A percentile compares a stretch with the other conserved stretches of the same genome.
phyloP scores from a whole-genome alignment of 2,113 vertebrate genomes.

The Oceanodroma tethys region DNA sequence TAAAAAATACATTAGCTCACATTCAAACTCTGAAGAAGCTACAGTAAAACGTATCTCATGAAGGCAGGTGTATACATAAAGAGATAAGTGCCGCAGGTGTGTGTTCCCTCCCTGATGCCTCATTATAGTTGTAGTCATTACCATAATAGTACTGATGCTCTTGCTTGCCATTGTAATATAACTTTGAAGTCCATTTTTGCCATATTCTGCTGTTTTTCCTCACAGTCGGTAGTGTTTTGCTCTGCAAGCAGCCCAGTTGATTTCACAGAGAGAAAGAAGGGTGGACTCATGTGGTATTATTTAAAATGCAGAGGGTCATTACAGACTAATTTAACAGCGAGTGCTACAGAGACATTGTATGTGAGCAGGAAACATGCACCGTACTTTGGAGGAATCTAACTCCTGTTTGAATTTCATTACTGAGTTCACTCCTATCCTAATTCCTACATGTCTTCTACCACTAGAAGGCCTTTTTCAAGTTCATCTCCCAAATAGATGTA shows the following conservation, averaged over 20 bases:
- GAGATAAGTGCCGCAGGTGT: background rate
- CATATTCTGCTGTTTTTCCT: background rate
- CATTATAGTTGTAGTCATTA: background rate
- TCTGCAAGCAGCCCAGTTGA: background rate
- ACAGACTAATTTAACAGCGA: background rate
- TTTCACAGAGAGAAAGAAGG: background rate
- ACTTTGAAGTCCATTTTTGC: background rate
- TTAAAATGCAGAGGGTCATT: background rate
- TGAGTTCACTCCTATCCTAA: background rate
- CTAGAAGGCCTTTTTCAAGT: background rate
- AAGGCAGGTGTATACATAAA: background rate
- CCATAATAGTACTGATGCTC: background rate
- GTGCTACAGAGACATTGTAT: background rate
- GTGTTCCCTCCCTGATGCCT: background rate
- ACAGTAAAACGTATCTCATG: background rate
- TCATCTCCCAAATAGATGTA: background rate
- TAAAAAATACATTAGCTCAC: background rate
- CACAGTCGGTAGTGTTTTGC: background rate
- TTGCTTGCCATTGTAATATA: background rate
- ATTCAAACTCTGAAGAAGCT: background rate
- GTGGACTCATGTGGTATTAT: background rate
- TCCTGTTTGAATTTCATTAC: background rate
- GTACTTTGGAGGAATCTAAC: background rate
- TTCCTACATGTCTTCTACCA: background rate
- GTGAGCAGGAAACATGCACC: background rate